These are phyloP conservation scores for Pyrochroa serraticornis DNA, from an alignment of 2,888 invertebrate genomes.

Conservation along the genomic window DNA sequence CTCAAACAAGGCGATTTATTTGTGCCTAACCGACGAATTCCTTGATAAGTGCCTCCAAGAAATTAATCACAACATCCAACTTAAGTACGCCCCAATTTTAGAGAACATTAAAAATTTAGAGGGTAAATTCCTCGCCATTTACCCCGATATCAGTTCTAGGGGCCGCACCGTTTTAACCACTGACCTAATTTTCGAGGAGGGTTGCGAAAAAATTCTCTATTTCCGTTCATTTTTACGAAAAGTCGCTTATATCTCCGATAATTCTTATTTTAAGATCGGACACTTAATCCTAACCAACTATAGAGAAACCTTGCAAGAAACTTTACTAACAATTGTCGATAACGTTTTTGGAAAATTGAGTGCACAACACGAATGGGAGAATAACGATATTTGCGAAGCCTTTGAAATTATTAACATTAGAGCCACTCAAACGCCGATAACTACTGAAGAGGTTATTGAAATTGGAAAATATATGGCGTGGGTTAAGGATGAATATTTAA, in stretches of 20 bases:
- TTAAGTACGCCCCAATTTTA: conserved; percentile 63
- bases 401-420: conserved; percentile 73
- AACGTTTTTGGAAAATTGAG: conserved; percentile 69
- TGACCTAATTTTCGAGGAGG: conserved; percentile 64
- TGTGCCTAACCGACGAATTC: conserved; percentile 46
- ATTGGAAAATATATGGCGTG: conserved; percentile 78
- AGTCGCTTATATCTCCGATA: conserved; percentile 66
- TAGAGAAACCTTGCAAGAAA: conserved; percentile 64
- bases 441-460: conserved; percentile 80
- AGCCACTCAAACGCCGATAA: conserved; percentile 74
- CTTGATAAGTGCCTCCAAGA: conserved; percentile 60
- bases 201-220: conserved; percentile 65
- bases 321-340: conserved; percentile 63
- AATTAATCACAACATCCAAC: conserved; percentile 61
- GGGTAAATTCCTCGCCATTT: conserved; percentile 63
- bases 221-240: conserved; percentile 65
- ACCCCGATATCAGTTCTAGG: conserved; percentile 43
- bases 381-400: conserved; percentile 69
- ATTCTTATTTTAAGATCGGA: conserved; percentile 70
- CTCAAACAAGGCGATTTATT: conserved; percentile 36
- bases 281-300: conserved; percentile 66
- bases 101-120: conserved; percentile 62
- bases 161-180: conserved; percentile 41
- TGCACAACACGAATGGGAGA: conserved; percentile 67
- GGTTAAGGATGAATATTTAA: conserved; percentile 74